Percentiles rank a stretch among this genome's conserved stretches.
Evolutionary conservation across 92 coral and sea anemone species (phyloP).

Genomic region (Plumapathes pennacea): DNA sequence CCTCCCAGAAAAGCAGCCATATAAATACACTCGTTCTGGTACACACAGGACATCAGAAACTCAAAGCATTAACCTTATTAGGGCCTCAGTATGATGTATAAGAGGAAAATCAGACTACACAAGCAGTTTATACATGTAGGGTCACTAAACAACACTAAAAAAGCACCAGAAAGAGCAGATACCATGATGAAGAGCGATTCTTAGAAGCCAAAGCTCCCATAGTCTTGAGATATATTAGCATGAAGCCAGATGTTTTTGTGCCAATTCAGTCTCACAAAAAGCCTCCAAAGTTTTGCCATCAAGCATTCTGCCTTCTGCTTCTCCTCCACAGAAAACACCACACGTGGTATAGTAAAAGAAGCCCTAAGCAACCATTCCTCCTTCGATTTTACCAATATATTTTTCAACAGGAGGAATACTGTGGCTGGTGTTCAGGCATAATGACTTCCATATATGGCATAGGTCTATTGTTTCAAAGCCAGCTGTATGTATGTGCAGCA

Average conservation of each 20-base stretch:
- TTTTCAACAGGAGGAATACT: conserved; percentile 34
- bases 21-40: too few relatives aligned
- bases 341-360: conserved; percentile 6
- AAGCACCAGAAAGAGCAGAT: conserved; percentile 6
- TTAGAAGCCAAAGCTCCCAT: conserved; percentile 71
- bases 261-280: conserved; percentile 22
- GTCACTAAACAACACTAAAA: background rate
- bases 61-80: too few relatives aligned
- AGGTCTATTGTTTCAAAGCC: conserved; percentile 71
- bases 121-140: background rate
- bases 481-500: conserved; percentile 75
- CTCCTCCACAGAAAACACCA: conserved; percentile 6
- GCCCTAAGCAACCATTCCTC: conserved; percentile 32
- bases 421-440: conserved; percentile 20
- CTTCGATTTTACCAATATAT: conserved; percentile 29
- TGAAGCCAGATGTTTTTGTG: conserved; percentile 46
- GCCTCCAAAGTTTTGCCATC: conserved; percentile 28
- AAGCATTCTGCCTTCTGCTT: conserved; percentile 36
- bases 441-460: conserved; percentile 75
- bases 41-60: too few relatives aligned
- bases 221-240: conserved; percentile 53
- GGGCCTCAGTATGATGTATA: too few relatives aligned
- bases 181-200: conserved; percentile 67
- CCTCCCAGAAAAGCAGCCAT: too few relatives aligned
- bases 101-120: too few relatives aligned